These are phyloP conservation scores for Gracilinanus agilis DNA, from an alignment of 2,113 vertebrate species.

Conservation along the genomic window DNA sequence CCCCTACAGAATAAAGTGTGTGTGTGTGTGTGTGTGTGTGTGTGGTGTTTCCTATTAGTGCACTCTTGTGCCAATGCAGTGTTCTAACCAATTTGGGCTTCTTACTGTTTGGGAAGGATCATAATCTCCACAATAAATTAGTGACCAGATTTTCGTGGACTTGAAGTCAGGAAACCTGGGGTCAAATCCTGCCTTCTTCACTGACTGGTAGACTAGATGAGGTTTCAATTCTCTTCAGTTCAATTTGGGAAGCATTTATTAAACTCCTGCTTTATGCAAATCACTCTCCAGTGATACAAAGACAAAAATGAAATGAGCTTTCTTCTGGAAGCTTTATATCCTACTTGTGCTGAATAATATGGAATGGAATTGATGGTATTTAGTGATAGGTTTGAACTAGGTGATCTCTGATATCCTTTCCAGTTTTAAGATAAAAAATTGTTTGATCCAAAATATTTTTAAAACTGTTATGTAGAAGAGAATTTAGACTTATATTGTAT, in stretches of 20 bases:
- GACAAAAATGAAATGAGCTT: background rate
- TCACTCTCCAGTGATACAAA: background rate
- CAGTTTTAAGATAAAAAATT: background rate
- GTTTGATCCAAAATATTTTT: constrained; percentile 37
- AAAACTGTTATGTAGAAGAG: background rate
- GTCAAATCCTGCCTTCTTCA: background rate
- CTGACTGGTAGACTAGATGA: background rate
- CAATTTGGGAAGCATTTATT: background rate
- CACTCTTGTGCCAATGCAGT: background rate
- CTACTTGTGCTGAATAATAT: background rate
- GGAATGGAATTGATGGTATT: background rate
- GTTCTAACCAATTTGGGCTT: background rate
- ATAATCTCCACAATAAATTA: background rate
- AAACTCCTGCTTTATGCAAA: background rate
- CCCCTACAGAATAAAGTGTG: background rate
- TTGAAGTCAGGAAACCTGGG: constrained; percentile 1
- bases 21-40: background rate
- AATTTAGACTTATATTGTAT: constrained; percentile 8
- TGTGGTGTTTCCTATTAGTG: background rate
- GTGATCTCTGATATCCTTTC: background rate
- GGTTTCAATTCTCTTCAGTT: background rate
- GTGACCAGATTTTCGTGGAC: background rate
- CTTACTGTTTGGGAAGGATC: background rate
- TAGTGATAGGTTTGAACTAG: background rate
- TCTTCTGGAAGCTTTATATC: background rate